These are phyloP conservation scores for Tigriopus japonicus DNA, from an alignment of 1,140 invertebrate genomes.

Conservation along the genomic window DNA sequence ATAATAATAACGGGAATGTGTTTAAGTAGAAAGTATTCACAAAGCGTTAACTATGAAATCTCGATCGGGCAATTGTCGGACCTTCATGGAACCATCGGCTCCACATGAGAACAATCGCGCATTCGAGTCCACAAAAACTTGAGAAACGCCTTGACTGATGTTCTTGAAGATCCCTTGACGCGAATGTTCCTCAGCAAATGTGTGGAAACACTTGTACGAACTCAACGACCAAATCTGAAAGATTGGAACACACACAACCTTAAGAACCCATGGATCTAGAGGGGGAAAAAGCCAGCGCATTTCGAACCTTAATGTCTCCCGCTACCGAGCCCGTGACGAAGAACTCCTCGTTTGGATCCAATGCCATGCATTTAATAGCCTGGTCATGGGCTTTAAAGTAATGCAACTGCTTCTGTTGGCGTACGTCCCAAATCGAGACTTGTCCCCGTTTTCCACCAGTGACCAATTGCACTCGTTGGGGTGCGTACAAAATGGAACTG, in stretches of 20 bases:
- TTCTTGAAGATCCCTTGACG: slow-evolving; percentile 71
- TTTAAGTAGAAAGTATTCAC: slow-evolving; percentile 7
- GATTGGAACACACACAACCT: slow-evolving; percentile 25
- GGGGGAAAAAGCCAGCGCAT: neutral
- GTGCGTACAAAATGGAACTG: slow-evolving; percentile 42
- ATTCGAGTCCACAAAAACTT: slow-evolving; percentile 67
- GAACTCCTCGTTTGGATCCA: slow-evolving; percentile 86
- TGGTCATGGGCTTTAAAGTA: slow-evolving; percentile 47
- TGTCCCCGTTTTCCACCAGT: slow-evolving; percentile 90
- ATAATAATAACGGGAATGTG: too few species aligned
- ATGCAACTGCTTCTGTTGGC: slow-evolving; percentile 65
- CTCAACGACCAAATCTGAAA: slow-evolving; percentile 76
- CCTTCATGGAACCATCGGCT: slow-evolving; percentile 95
- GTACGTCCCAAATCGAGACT: slow-evolving; percentile 80
- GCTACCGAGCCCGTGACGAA: slow-evolving; percentile 62
- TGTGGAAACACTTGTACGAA: slow-evolving; percentile 61
- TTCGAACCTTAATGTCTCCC: slow-evolving; percentile 4
- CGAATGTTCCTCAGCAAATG: slow-evolving; percentile 79
- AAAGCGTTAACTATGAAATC: slow-evolving; percentile 21
- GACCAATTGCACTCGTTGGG: slow-evolving; percentile 68
- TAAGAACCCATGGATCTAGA: neutral
- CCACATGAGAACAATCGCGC: slow-evolving; percentile 88
- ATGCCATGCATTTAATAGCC: slow-evolving; percentile 77
- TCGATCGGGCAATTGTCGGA: slow-evolving; percentile 62
- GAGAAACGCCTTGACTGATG: slow-evolving; percentile 86